Base-by-base conservation (phyloP, 2,113 vertebrate species). In the Cryptoleucopteryx plumbea region DNA sequence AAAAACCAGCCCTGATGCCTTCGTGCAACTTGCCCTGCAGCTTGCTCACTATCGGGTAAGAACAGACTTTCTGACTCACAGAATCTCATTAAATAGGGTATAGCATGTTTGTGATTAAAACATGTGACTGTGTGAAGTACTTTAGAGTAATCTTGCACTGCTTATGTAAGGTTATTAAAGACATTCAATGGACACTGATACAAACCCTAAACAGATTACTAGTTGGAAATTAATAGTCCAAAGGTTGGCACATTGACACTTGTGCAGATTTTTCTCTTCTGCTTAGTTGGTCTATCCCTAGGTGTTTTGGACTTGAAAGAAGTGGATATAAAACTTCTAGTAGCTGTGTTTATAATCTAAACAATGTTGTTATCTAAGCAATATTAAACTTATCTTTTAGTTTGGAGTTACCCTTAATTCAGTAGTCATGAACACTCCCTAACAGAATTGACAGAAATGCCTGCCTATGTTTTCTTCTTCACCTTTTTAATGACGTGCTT, bases 11-110 rank as follows among this genome's bases (percentile, higher is more conserved):
- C 99, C 99, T 0, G 99, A 99, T 38, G 99, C 98, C 74, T 99
- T 99, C 16, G 98, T 99, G 80, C 99, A 99, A 87, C 98, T 99
- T 7, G 98, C 99, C 18, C 98, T 99, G 22, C 99, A 99, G 98
- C 98, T 99, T 67, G 99, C 99, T 21, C 99, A 99, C 90, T 99
- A 98, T 92, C 98, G 98, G 98, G 99, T 99, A 86, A 96, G 96
- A 32, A 9, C 47, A 11, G 5, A 34, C 21, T 71, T 84, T 73
- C 45, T 77, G 83, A 3, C 21, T 42, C 34, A 14, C 1, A 52
- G 63, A 78, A 8, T 52, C 36, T 70, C 59, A 8, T 25, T 80
- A 23, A 32, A 31, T 18, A 84, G 12, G 8, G 3, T 29, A 10
- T 26, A 40, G 19, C 3, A 0, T 43, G 16, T 19, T 27, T 59